Evolutionary conservation across 2,888 invertebrate species (phyloP).

Genomic region (Sesia apiformis): DNA sequence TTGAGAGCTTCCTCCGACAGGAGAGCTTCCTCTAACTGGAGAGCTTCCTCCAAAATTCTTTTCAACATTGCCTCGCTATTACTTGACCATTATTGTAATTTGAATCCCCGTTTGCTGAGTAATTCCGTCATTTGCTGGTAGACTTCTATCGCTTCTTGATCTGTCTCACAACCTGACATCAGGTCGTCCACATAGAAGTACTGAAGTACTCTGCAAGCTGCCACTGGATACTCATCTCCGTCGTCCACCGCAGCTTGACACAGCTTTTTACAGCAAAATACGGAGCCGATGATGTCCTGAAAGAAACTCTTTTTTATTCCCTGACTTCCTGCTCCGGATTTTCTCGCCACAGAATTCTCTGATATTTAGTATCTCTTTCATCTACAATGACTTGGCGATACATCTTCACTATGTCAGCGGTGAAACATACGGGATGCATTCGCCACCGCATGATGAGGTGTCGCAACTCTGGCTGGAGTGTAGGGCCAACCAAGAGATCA

Average conservation of each 20-base stretch:
- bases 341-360: background rate
- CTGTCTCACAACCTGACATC: background rate
- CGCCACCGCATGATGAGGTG: background rate
- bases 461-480: background rate
- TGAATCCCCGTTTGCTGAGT: background rate
- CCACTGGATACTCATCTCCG: background rate
- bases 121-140: background rate
- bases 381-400: background rate
- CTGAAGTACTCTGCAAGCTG: background rate
- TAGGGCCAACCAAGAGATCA: background rate
- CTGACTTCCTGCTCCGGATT: background rate
- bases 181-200: background rate
- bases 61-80: too few relatives aligned
- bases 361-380: background rate
- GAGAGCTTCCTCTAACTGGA: too few relatives aligned
- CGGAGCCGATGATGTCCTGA: background rate
- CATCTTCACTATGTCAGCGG: background rate
- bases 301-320: background rate
- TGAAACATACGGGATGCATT: background rate
- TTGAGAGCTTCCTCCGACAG: too few relatives aligned
- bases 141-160: background rate
- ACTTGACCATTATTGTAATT: too few relatives aligned
- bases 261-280: background rate
- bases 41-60: background rate
- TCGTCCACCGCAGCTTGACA: background rate